phyloP scores from a whole-genome alignment of 2,113 vertebrate species.

The Cyphomyrus discorhynchus region DNA sequence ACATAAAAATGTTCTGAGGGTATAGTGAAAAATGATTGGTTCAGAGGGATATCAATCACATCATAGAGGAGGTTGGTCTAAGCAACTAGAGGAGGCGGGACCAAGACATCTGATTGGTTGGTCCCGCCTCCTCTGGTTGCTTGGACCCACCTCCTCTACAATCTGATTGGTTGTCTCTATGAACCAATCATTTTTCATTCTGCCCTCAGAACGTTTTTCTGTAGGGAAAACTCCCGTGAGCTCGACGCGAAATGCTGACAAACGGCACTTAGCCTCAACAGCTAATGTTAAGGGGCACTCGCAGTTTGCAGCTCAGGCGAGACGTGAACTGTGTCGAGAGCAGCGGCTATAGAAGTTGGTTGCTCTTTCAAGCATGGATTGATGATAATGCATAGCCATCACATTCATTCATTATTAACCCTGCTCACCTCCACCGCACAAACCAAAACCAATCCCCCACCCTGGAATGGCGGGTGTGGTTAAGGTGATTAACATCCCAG shows the following conservation, averaged over 20 bases:
- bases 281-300: neutral
- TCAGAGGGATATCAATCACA: no score
- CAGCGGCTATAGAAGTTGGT: neutral
- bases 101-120: no score
- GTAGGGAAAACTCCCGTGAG: no score
- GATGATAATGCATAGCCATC: slow-evolving; percentile 30
- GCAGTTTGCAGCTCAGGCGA: neutral
- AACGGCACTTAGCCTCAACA: neutral
- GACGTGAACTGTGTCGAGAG: neutral
- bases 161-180: no score
- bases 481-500: neutral
- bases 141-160: no score
- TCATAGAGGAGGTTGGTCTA: no score
- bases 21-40: no score
- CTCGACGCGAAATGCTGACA: neutral
- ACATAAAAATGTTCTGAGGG: no score
- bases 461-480: neutral
- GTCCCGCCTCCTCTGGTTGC: no score
- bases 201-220: neutral
- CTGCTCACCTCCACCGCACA: neutral
- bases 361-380: slow-evolving; percentile 11
- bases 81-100: no score
- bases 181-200: no score
- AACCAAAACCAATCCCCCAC: neutral
- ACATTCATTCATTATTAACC: slow-evolving; percentile 14